Evolutionary conservation across 2,888 invertebrate genomes (phyloP).

Genomic region (Anoplius nigerrimus): DNA sequence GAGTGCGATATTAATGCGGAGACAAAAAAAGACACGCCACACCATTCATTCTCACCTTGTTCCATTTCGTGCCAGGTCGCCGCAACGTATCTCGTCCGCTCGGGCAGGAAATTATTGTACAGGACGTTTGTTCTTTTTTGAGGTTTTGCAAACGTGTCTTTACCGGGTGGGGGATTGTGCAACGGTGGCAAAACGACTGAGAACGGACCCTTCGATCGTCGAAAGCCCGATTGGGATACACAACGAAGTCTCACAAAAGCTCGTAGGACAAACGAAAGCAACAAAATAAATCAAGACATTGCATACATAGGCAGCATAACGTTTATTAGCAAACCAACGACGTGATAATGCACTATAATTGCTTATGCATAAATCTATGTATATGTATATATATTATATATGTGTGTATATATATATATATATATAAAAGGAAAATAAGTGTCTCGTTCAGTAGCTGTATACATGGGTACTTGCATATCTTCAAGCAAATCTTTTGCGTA

Average conservation of each 20-base stretch:
- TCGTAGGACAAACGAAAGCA: conserved; percentile 65
- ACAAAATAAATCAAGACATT: conserved; percentile 72
- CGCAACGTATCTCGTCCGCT: neutral
- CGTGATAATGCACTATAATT: conserved; percentile 69
- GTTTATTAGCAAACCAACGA: conserved; percentile 73
- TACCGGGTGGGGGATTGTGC: neutral
- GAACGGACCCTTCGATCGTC: neutral
- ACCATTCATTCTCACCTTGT: conserved; percentile 61
- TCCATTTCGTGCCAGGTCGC: conserved; percentile 49
- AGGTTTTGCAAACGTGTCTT: neutral
- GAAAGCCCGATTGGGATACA: conserved; percentile 18
- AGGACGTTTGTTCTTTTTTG: too few species aligned
- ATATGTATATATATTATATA: conserved; percentile 42
- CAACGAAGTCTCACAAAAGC: conserved; percentile 46
- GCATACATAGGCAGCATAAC: conserved; percentile 71
- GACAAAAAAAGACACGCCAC: conserved; percentile 50
- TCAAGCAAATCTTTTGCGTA: too few species aligned
- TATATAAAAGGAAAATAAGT: conserved; percentile 41
- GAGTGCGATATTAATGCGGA: too few species aligned
- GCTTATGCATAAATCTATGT: conserved; percentile 59
- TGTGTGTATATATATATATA: conserved; percentile 36
- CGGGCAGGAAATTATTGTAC: too few species aligned
- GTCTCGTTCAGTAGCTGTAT: conserved; percentile 17
- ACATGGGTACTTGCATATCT: conserved; percentile 31
- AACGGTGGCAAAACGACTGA: conserved; percentile 15